Percentiles rank a stretch among this genome's conserved stretches.
phyloP scores from a whole-genome alignment of 2,113 vertebrate genomes.

The Pygoscelis adeliae region DNA sequence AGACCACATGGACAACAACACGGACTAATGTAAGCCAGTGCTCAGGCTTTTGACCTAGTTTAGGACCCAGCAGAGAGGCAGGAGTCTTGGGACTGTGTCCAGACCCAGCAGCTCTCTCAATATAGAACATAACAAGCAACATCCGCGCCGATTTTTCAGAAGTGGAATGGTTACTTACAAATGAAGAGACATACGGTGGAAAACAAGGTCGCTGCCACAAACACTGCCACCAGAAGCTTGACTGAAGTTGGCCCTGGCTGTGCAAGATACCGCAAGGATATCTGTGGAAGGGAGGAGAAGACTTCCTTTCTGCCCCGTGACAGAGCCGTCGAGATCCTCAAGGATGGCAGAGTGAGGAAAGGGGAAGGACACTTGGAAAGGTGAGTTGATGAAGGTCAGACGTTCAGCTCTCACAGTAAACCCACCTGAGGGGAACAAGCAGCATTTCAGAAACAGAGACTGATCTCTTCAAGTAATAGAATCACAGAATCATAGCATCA shows the following conservation, averaged over 20 bases:
- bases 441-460: background rate
- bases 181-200: slow-evolving; percentile 76
- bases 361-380: slow-evolving; percentile 72
- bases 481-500: too few relatives aligned
- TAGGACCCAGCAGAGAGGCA: background rate
- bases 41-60: background rate
- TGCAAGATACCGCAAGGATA: slow-evolving; percentile 60
- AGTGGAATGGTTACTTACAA: slow-evolving; percentile 64
- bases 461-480: background rate
- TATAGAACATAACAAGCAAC: background rate
- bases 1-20: background rate
- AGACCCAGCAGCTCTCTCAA: background rate
- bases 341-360: slow-evolving; percentile 75
- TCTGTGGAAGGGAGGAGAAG: slow-evolving; percentile 61
- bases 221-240: slow-evolving; percentile 49
- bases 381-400: slow-evolving; percentile 64
- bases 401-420: slow-evolving; percentile 68
- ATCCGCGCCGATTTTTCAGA: fast-evolving
- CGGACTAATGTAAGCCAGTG: fast-evolving
- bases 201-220: slow-evolving; percentile 51
- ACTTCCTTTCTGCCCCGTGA: slow-evolving; percentile 58
- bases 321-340: slow-evolving; percentile 74
- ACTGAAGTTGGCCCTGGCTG: slow-evolving; percentile 43
- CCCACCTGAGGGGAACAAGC: slow-evolving; percentile 63
- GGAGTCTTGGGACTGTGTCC: background rate